Evolutionary conservation across 2,888 invertebrate genomes (phyloP), one percentile per base, ranked within the genome.

Genomic region (Podotricha telesiphe): DNA sequence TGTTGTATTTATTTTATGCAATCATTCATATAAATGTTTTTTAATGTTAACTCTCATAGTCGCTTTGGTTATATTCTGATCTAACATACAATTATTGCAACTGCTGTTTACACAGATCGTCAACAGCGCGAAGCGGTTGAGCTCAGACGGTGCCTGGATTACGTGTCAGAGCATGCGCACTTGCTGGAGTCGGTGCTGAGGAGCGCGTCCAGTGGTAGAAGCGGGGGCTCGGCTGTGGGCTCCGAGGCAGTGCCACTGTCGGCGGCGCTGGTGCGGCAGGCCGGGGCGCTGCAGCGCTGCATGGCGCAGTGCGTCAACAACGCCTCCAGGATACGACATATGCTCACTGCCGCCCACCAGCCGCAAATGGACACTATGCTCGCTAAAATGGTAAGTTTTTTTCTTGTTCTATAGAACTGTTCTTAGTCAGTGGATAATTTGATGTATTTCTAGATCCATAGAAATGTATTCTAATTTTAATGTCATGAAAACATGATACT

Each of bases 351-450:
- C 75, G 80, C 88, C 55, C 91, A 93, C 76, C 90, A 85, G 75
- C 91, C 92, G 63, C 89, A 91, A 81, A 93, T 93, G 93, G 93
- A 93, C 80, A 80, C 85, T 73, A 80, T 93, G 87, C 89, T 93
- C 72, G 89, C 89, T 56, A 93, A 93, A 77, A 93, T 93, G 93
- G 93, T 93, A 48, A 76, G 75, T 77, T 8, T 17, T 34, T 28
- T 28, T 37, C 8, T 37, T 37, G 37, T n/a, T n/a, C 13, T 4
- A 42, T 42, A 13, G 42, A 13, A 42, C 2, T 42, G 13, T 6
- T 1, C 2, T 1, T 42, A 13, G 13, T 42, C 42, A 13, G 11
- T 42, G 42, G 37, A 37, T 37, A 37, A 6, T 37, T 4, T 37
- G 37, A 37, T 6, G 10, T 37, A 4, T 37, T 37, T 37, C 37